Percentiles rank a stretch among this genome's conserved stretches.
These are phyloP conservation scores for Eulemur mongoz DNA, from an alignment of 2,797 vertebrate species.

Conservation along the genomic window DNA sequence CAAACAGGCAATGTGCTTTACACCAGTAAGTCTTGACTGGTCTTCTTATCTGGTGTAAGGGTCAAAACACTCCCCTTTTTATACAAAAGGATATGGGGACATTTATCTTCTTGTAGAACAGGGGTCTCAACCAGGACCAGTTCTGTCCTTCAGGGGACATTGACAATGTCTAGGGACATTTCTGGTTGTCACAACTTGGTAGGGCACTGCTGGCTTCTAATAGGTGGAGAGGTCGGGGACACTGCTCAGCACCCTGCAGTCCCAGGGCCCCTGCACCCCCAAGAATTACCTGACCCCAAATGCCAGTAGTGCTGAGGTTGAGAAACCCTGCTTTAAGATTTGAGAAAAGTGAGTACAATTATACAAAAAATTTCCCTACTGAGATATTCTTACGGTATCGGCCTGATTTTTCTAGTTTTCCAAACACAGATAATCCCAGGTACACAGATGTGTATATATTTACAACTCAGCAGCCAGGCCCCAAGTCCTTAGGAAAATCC, in stretches of 20 bases:
- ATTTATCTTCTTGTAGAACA: not conserved
- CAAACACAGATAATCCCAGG: not conserved
- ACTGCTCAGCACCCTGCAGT: not conserved
- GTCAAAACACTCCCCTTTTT: not conserved
- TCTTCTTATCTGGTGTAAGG: not conserved
- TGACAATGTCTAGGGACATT: not conserved
- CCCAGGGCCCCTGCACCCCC: too few species aligned
- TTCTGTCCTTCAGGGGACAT: not conserved
- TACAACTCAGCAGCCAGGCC: not conserved
- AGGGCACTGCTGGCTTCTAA: not conserved
- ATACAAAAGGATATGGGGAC: not conserved
- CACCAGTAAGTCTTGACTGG: not conserved
- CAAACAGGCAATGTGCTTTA: not conserved
- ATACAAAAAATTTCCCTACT: not conserved
- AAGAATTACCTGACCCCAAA: not conserved
- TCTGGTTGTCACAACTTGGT: not conserved
- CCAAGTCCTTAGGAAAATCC: not conserved
- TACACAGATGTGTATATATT: fast-evolving
- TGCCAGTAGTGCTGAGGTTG: not conserved
- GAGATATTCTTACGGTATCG: not conserved
- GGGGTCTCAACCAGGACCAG: not conserved
- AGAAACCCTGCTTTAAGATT: not conserved
- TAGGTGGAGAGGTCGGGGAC: not conserved
- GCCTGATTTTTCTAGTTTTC: not conserved
- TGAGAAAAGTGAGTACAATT: not conserved